Evolutionary conservation across 2,113 vertebrate genomes (phyloP).

Genomic region (Ifrita kowaldi): DNA sequence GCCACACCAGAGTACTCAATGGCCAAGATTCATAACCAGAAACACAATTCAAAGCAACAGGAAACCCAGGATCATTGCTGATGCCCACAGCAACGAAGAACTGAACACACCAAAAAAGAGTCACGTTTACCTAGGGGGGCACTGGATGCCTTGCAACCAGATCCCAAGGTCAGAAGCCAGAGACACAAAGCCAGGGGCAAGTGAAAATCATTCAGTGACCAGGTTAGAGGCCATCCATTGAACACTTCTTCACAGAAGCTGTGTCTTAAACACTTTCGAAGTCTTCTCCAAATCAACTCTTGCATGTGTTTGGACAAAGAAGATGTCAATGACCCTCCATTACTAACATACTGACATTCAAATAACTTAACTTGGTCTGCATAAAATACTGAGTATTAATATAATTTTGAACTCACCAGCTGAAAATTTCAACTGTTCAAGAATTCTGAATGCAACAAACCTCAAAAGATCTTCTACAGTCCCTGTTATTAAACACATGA

Average conservation of each 20-base stretch:
- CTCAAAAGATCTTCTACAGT: neutral
- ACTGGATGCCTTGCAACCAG: neutral
- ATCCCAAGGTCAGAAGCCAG: neutral
- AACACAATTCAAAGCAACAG: neutral
- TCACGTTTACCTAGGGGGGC: neutral
- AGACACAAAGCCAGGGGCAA: neutral
- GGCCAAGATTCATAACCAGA: neutral
- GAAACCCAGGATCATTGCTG: neutral
- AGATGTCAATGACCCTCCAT: neutral
- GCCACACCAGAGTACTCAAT: neutral
- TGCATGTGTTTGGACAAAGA: neutral
- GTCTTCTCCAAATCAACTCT: neutral
- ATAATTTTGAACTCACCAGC: neutral
- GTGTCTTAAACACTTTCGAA: neutral
- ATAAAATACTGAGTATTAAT: neutral
- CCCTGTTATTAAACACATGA: neutral
- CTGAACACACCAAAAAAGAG: fast-evolving
- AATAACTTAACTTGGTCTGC: neutral
- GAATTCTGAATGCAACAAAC: neutral
- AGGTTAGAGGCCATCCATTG: neutral
- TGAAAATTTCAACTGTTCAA: neutral
- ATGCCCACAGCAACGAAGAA: fast-evolving
- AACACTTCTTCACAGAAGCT: neutral
- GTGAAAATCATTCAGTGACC: fast-evolving
- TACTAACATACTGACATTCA: neutral